Evolutionary conservation across 2,797 vertebrate species (phyloP), one percentile per base, ranked within the genome.

Genomic region (Gymnopithys bicolor): DNA sequence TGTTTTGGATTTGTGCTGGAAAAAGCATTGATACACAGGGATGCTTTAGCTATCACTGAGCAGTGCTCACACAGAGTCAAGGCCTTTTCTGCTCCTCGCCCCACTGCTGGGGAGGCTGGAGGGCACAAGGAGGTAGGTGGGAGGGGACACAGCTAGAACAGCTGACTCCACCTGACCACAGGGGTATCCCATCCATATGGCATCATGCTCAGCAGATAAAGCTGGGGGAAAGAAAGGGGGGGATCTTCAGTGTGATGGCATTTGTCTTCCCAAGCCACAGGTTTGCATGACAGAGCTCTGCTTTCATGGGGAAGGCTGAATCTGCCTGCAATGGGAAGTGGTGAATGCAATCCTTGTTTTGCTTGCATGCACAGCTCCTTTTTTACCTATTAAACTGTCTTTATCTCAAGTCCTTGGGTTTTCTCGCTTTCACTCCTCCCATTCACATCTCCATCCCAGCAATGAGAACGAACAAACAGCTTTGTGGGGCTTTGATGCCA

Each of bases 201-300:
- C 13, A 67, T 18, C 21, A 60, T 10, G 9, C 8, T 53, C 69
- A 33, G 25, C 14, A 67, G 7, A 60, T 1, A 46, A 67, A 67
- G 7, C 3, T 30, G 51, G 3, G 2, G 4, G 11, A 9, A 24
- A 2, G 4, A 59, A 66, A 13, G 37, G 6, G 0, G 23, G 23
- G 2, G 6, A 22, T 33, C 28, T 24, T 66, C 13, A 7, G n/a
- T 25, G 10, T 23, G 6, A 63, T 23, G 12, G 27, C 9, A 4
- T 35, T 19, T 46, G 21, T 27, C 11, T 32, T 46, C 21, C 30
- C n/a, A 74, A 67, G 30, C 11, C 28, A 58, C 1, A 3, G 37
- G 33, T 30, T 39, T 5, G 8, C 4, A 35, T 1, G 0, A 74
- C 0, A 0, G 46, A 67, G 7, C 24, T 53, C 33, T 35, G 25